A percentile compares a stretch with the other conserved stretches of the same genome.
Conservation (phyloP, 2,113 vertebrate species). For the Paradoxurus hermaphroditus region DNA sequence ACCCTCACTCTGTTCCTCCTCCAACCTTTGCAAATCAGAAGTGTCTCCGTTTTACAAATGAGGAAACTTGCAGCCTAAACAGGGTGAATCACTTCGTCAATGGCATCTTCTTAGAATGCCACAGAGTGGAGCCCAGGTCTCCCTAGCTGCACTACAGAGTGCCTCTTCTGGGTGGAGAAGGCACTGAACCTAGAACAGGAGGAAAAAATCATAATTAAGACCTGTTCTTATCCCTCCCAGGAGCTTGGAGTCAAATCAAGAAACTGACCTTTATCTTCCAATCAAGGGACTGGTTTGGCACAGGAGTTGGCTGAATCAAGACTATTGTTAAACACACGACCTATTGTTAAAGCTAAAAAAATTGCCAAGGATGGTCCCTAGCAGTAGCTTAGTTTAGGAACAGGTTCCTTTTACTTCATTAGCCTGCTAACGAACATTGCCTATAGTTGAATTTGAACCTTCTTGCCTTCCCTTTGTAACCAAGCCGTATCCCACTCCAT, state of each 20-base stretch:
- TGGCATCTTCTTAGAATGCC: background rate
- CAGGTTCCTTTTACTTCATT: background rate
- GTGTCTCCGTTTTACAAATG: background rate
- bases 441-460: background rate
- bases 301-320: background rate
- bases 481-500: background rate
- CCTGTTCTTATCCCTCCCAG: background rate
- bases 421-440: background rate
- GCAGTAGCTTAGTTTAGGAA: background rate
- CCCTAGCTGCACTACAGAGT: rapidly evolving
- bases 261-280: background rate
- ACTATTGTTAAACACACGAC: background rate
- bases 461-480: background rate
- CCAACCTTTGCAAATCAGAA: background rate
- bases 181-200: background rate
- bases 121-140: background rate
- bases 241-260: background rate
- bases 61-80: background rate
- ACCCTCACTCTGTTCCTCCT: background rate
- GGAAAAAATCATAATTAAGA: background rate
- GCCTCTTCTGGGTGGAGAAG: too few relatives aligned
- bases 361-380: background rate
- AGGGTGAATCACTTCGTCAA: background rate
- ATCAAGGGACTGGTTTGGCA: background rate
- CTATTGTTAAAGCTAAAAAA: background rate